A percentile compares a stretch with the other conserved stretches of the same genome.
phyloP scores from a whole-genome alignment of 2,113 vertebrate species.

The Epinephelus lanceolatus region DNA sequence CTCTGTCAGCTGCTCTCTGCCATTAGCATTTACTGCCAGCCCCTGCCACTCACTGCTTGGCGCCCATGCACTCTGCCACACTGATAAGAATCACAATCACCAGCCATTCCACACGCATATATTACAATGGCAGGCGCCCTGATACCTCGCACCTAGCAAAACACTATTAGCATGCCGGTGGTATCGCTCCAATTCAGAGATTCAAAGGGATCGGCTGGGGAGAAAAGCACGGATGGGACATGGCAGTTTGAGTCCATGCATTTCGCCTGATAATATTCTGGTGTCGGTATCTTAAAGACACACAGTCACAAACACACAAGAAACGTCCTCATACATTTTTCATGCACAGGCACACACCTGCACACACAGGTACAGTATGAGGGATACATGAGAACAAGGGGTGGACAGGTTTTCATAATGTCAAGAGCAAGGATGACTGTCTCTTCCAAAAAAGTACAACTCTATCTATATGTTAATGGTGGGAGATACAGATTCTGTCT shows the following conservation, averaged over 20 bases:
- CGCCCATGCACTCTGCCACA: conserved; percentile 72
- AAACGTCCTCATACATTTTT: not conserved
- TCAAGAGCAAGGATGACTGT: conserved; percentile 46
- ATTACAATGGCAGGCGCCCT: conserved; percentile 76
- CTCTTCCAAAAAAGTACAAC: conserved; percentile 14
- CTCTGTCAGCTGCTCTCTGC: conserved; percentile 79
- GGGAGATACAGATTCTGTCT: conserved; percentile 27
- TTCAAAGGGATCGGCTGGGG: conserved; percentile 70
- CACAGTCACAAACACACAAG: conserved; percentile 7
- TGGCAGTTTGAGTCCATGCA: conserved; percentile 60
- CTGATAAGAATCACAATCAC: conserved; percentile 85
- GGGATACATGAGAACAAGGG: conserved; percentile 24
- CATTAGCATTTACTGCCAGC: conserved; percentile 84
- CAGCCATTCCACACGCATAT: conserved; percentile 78
- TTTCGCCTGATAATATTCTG: conserved; percentile 60
- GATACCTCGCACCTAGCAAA: conserved; percentile 72
- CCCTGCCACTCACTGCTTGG: conserved; percentile 79
- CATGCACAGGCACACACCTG: not conserved
- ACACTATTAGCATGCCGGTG: conserved; percentile 78
- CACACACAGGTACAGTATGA: not conserved
- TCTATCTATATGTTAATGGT: conserved; percentile 65
- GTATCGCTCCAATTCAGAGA: conserved; percentile 69
- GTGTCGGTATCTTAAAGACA: conserved; percentile 49
- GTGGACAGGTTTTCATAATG: conserved; percentile 42
- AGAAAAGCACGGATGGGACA: conserved; percentile 55